Evolutionary conservation across 1,140 invertebrate genomes (phyloP).

Genomic region (Pogonomyrmex barbatus): DNA sequence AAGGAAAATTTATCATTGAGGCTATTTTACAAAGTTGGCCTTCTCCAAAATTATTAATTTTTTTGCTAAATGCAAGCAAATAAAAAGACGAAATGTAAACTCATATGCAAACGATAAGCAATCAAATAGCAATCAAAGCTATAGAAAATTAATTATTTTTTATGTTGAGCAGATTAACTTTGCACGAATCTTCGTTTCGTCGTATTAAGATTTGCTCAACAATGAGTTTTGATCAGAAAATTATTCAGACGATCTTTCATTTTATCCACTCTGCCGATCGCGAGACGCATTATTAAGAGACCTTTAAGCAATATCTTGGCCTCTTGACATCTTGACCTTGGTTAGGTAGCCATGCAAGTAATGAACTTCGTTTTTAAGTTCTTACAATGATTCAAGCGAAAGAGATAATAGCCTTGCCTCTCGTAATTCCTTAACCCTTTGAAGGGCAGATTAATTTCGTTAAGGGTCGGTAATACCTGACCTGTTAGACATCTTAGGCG

Average conservation of each 20-base stretch:
- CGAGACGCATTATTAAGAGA: slow-evolving; percentile 46
- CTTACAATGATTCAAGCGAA: slow-evolving; percentile 37
- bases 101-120: too few relatives aligned
- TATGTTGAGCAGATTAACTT: not conserved
- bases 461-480: slow-evolving; percentile 29
- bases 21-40: too few relatives aligned
- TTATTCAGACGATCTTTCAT: slow-evolving; percentile 52
- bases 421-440: slow-evolving; percentile 37
- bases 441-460: slow-evolving; percentile 50
- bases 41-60: too few relatives aligned
- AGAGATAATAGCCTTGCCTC: slow-evolving; percentile 12
- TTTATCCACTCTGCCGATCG: slow-evolving; percentile 49
- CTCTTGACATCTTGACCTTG: slow-evolving; percentile 45
- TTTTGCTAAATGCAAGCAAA: too few relatives aligned
- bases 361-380: slow-evolving; percentile 49
- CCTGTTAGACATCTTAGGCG: not conserved
- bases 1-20: too few relatives aligned
- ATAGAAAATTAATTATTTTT: not conserved
- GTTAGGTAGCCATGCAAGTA: slow-evolving; percentile 48
- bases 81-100: too few relatives aligned
- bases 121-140: too few relatives aligned
- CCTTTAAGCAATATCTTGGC: slow-evolving; percentile 26
- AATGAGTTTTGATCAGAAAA: not conserved
- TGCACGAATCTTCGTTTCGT: too few relatives aligned
- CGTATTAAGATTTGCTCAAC: not conserved